These are phyloP conservation scores for Oreohelix idahoensis DNA, from an alignment of 1,140 invertebrate species.

Conservation along the genomic window DNA sequence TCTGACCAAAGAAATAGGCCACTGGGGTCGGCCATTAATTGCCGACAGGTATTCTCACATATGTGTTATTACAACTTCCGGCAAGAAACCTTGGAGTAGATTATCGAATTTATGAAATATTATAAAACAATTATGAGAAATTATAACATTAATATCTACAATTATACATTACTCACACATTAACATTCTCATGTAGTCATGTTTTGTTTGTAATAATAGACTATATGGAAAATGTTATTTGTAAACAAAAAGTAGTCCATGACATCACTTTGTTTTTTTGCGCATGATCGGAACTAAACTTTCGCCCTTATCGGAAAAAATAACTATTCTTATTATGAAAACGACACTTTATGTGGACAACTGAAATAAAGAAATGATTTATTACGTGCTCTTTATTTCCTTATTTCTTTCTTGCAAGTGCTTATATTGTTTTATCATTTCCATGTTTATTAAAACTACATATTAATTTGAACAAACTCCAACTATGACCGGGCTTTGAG, in stretches of 20 bases:
- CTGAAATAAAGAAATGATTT: too few relatives aligned
- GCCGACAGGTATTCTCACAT: conserved; percentile 8
- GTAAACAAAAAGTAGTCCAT: conserved; percentile 67
- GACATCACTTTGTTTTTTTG: conserved; percentile 55
- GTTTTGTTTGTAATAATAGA: background rate
- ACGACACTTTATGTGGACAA: too few relatives aligned
- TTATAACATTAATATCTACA: background rate
- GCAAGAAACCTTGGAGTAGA: background rate
- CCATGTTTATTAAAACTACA: too few relatives aligned
- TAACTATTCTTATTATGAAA: too few relatives aligned
- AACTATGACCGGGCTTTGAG: too few relatives aligned
- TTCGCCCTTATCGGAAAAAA: too few relatives aligned
- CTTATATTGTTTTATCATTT: too few relatives aligned
- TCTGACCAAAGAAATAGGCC: conserved; percentile 23
- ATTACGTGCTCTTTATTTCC: too few relatives aligned
- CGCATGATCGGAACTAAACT: conserved; percentile 45
- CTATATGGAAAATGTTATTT: conserved; percentile 38
- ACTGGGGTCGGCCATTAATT: conserved; percentile 41
- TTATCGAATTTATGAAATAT: background rate
- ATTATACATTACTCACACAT: background rate
- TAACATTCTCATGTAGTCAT: background rate
- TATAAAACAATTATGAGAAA: background rate
- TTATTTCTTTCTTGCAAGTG: too few relatives aligned
- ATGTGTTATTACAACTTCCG: conserved; percentile 33
- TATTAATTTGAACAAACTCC: too few relatives aligned